Base-by-base conservation (phyloP, 1,140 invertebrate genomes). In the Lucilia sericata region DNA sequence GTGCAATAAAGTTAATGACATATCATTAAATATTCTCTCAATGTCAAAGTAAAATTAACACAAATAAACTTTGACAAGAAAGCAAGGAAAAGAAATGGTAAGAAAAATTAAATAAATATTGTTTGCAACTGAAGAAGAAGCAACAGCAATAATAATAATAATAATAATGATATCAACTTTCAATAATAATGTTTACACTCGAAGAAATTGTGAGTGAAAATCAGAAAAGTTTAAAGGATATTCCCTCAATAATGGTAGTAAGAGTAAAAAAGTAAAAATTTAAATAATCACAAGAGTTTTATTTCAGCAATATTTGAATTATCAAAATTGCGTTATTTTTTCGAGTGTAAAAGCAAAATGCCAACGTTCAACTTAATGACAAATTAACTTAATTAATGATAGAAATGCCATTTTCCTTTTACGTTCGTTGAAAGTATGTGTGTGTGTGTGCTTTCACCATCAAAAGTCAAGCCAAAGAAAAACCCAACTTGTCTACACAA, bases 1-100 rank as follows among this genome's bases (percentile, higher is more conserved):
- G 76, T 80, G 76, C 76, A 80, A 80, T 80, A 80, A 80, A 80
- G 76, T 80, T 80, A 80, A 80, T 80, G 76, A 80, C 42, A 80
- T 80, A n/a, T 80, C 76, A 51, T 80, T 80, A 80, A 80, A 51
- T 80, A 80, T 80, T 80, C 76, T 21, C 47, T 80, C 76, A 80
- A 80, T 80, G 76, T 80, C 76, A 80, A 80, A 80, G 76, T 80
- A 30, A 80, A 80, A 80, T 80, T 80, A 80, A 80, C 76, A 49
- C 76, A 80, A 80, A 80, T 80, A 80, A 80, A 80, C 42, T 80
- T 80, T 80, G 76, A 25, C 76, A 80, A 80, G 76, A 49, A 78
- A 80, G 42, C 2, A 80, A 9, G 8, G 19, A 21, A 51, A 51
- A 19, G 8, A 51, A 49, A 49, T 49, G 42, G 42, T 0, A 47